Conservation (phyloP, 2,888 invertebrate species). For the Phrixothrix hirtus region DNA sequence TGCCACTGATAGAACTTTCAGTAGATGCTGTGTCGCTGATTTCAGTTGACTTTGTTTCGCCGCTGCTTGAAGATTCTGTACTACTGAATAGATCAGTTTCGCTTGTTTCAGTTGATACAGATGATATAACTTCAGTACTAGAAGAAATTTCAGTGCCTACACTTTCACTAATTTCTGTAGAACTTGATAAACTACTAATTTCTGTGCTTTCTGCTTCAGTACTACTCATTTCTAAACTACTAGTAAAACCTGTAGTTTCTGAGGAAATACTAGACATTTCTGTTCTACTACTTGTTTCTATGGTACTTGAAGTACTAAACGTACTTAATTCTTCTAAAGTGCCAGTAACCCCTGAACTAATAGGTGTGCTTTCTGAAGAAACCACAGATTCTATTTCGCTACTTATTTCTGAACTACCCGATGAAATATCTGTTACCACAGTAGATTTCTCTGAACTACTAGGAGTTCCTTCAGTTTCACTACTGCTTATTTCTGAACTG, state of each 20-base stretch:
- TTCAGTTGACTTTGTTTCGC: not conserved
- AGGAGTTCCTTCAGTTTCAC: conserved; percentile 3
- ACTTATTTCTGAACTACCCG: conserved; percentile 3
- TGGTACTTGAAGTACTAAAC: too few species aligned
- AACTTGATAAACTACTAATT: not conserved
- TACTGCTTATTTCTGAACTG: too few species aligned
- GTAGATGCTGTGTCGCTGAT: not conserved
- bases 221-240: conserved; percentile 1
- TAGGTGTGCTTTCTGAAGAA: conserved; percentile 8
- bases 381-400: conserved; percentile 13
- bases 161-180: not conserved
- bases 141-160: not conserved
- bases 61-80: not conserved
- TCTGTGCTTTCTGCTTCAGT: conserved; percentile 14
- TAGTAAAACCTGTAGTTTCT: not conserved
- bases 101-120: not conserved
- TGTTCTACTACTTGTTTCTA: conserved; percentile 8
- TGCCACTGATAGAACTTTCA: not conserved
- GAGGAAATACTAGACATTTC: not conserved
- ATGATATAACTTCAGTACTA: conserved; percentile 3
- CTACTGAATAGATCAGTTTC: conserved; percentile 1
- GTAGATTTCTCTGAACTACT: conserved; percentile 5
- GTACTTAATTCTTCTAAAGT: too few species aligned
- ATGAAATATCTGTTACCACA: conserved; percentile 11
- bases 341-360: too few species aligned